phyloP scores from a whole-genome alignment of 1,140 invertebrate species.

The Drosophila ficusphila region DNA sequence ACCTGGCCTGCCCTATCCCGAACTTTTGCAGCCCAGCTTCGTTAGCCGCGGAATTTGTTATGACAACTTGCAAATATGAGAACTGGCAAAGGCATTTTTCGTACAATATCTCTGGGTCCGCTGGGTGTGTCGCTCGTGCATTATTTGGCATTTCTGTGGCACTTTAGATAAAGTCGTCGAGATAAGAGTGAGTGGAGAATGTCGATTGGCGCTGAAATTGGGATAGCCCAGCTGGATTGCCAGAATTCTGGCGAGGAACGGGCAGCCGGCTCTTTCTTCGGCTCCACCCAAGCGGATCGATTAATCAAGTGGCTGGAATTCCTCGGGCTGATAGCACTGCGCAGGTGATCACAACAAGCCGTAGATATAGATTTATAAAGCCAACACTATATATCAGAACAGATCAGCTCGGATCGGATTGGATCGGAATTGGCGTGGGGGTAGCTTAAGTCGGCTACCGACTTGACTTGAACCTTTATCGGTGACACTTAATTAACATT shows the following conservation, averaged over 20 bases:
- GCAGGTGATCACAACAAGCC: conserved; percentile 69
- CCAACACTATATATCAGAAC: conserved; percentile 36
- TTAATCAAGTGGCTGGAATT: conserved; percentile 40
- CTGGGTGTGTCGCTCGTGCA: conserved; percentile 60
- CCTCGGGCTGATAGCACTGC: conserved; percentile 22
- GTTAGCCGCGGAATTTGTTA: conserved; percentile 69
- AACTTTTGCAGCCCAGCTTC: conserved; percentile 34
- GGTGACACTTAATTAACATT: conserved; percentile 82
- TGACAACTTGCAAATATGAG: conserved; percentile 61
- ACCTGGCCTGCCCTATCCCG: conserved; percentile 47
- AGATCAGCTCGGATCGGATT: conserved; percentile 7
- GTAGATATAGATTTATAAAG: conserved; percentile 59
- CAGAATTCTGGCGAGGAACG: conserved; percentile 3
- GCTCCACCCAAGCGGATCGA: conserved; percentile 28
- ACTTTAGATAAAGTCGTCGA: conserved; percentile 55
- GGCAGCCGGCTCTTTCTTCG: not conserved
- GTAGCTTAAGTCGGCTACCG: conserved; percentile 60
- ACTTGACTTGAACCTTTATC: conserved; percentile 74
- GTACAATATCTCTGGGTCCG: conserved; percentile 4
- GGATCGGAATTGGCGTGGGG: conserved; percentile 55
- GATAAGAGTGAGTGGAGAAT: conserved; percentile 64
- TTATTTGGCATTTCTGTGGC: conserved; percentile 68
- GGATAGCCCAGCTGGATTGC: conserved; percentile 1
- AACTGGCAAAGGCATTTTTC: conserved; percentile 9
- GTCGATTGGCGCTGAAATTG: conserved; percentile 44